phyloP scores from a whole-genome alignment of 37 sponge, comb jelly and placozoan genomes.

The Spongilla lacustris region DNA sequence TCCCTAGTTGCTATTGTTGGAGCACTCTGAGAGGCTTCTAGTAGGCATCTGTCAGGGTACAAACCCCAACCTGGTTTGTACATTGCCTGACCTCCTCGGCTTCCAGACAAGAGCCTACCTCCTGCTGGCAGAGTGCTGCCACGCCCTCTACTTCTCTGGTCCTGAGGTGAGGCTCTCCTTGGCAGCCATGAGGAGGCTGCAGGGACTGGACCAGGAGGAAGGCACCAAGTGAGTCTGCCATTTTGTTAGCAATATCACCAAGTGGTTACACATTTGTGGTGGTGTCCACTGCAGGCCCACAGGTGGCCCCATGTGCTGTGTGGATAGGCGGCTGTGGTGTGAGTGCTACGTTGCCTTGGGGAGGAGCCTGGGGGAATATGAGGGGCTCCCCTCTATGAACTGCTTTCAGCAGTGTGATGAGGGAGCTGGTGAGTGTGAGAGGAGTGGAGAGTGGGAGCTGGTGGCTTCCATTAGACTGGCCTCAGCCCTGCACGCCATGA shows the following conservation, averaged over 20 bases:
- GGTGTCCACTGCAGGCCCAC: background rate
- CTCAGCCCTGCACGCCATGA: slow-evolving; percentile 27
- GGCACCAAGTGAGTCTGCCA: background rate
- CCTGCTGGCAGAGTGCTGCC: slow-evolving; percentile 4
- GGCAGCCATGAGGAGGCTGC: slow-evolving; percentile 33
- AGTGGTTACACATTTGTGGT: background rate
- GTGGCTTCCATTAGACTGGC: slow-evolving; percentile 11
- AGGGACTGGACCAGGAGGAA: slow-evolving; percentile 1
- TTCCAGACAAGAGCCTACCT: background rate
- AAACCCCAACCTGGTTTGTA: background rate
- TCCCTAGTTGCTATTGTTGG: background rate
- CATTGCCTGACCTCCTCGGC: background rate
- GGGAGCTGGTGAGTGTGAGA: slow-evolving; percentile 30
- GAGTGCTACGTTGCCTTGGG: slow-evolving; percentile 18
- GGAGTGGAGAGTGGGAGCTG: slow-evolving; percentile 40
- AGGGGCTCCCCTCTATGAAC: background rate
- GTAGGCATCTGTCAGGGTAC: background rate
- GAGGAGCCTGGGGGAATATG: slow-evolving; percentile 13
- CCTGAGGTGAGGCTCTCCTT: slow-evolving; percentile 19
- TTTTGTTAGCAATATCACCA: background rate
- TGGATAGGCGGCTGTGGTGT: slow-evolving; percentile 42
- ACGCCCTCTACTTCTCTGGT: background rate
- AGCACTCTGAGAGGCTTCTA: slow-evolving; percentile 3
- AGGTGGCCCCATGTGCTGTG: background rate
- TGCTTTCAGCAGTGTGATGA: slow-evolving; percentile 10